phyloP scores from a whole-genome alignment of 2,797 vertebrate genomes.

The Siniperca scherzeri region DNA sequence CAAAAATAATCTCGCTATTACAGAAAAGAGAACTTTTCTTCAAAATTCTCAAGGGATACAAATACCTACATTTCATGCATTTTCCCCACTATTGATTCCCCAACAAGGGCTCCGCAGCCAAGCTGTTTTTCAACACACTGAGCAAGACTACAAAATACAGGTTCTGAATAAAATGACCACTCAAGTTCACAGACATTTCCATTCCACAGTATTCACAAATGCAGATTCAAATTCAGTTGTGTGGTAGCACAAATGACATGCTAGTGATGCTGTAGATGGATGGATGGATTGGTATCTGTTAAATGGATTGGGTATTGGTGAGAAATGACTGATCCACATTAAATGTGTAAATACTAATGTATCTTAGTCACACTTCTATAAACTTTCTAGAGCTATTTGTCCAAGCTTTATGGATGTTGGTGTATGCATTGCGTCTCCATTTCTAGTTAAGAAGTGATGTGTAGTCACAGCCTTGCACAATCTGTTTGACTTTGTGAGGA shows the following conservation, averaged over 20 bases:
- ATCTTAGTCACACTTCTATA: background rate
- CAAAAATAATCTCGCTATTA: background rate
- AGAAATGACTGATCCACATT: background rate
- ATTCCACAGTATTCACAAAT: background rate
- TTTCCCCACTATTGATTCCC: background rate
- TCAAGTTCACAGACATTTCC: background rate
- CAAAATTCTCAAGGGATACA: background rate
- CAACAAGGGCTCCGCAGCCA: background rate
- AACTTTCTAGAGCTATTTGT: background rate
- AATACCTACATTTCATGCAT: background rate
- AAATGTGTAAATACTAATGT: background rate
- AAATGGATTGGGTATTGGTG: background rate
- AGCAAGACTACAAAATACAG: constrained; percentile 6
- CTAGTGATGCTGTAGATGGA: background rate
- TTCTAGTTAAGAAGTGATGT: background rate
- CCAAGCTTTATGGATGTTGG: background rate
- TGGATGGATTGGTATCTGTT: background rate
- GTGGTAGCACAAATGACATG: background rate
- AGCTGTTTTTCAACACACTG: background rate
- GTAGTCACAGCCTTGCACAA: background rate
- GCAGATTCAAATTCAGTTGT: background rate
- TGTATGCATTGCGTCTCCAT: background rate
- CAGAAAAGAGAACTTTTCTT: background rate
- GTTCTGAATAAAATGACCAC: constrained; percentile 1
- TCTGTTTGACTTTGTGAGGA: background rate